Conservation (phyloP, 2,113 vertebrate genomes). For the Myanophis thanlyinensis region DNA sequence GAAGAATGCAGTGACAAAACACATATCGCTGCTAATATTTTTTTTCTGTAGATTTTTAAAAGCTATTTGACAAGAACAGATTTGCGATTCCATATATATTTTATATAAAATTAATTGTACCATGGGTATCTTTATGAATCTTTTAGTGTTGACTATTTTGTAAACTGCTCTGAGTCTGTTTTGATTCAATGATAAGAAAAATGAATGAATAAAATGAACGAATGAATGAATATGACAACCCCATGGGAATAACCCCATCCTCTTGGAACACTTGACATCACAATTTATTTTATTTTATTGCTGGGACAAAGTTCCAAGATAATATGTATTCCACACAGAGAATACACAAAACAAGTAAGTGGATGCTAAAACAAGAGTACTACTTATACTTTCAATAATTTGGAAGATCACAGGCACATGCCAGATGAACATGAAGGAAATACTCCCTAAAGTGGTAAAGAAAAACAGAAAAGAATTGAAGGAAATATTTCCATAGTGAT, state of each 20-base stretch:
- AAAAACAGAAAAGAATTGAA: neutral
- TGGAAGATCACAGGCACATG: neutral
- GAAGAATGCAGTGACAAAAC: neutral
- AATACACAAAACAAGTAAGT: slow-evolving; percentile 14
- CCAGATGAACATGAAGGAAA: slow-evolving; percentile 12
- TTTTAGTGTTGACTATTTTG: neutral
- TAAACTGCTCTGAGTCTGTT: neutral
- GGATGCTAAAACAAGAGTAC: neutral
- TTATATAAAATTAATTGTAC: neutral
- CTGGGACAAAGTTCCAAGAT: slow-evolving; percentile 14
- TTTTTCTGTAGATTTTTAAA: neutral
- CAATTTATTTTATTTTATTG: slow-evolving; percentile 31
- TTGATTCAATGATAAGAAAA: neutral
- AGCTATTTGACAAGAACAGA: neutral
- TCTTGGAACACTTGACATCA: slow-evolving; percentile 35
- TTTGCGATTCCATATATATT: neutral
- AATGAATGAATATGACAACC: too few species aligned
- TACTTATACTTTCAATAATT: neutral
- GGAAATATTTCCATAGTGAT: neutral
- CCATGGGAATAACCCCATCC: too few species aligned
- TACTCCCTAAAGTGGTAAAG: neutral
- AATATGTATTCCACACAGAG: neutral
- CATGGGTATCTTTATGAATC: neutral
- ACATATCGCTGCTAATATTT: neutral
- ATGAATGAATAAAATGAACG: neutral